Conservation (phyloP, 2,113 vertebrate genomes). For the Acanthochromis polyacanthus region DNA sequence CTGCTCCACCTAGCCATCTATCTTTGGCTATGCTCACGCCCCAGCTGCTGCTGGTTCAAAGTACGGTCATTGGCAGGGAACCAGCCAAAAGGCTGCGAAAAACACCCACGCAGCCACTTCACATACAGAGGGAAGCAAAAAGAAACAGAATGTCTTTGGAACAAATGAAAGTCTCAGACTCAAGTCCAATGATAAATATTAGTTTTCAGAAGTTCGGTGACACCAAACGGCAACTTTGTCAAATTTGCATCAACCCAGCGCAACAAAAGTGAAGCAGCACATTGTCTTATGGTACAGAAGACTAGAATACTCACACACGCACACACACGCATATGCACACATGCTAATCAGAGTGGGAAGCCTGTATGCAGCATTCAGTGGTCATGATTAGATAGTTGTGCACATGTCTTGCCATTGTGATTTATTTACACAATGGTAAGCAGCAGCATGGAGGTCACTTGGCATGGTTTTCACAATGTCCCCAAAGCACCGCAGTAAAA, state of each 20-base stretch:
- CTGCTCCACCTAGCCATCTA: slow-evolving; percentile 69
- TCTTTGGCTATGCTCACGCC: slow-evolving; percentile 80
- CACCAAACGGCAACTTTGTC: neutral
- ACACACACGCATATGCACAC: neutral
- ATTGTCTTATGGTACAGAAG: neutral
- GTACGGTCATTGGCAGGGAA: slow-evolving; percentile 86
- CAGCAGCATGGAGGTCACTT: slow-evolving; percentile 4
- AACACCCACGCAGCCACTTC: slow-evolving; percentile 73
- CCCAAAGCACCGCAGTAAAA: neutral
- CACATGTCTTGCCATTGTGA: slow-evolving; percentile 34
- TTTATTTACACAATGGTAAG: neutral
- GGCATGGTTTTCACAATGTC: neutral
- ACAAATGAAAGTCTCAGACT: slow-evolving; percentile 40
- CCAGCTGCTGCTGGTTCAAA: slow-evolving; percentile 87
- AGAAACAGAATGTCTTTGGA: slow-evolving; percentile 78
- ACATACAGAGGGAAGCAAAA: slow-evolving; percentile 57
- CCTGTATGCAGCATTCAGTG: slow-evolving; percentile 1
- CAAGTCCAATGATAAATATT: slow-evolving; percentile 1
- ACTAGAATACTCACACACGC: neutral
- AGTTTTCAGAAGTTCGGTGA: neutral
- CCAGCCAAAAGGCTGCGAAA: slow-evolving; percentile 73
- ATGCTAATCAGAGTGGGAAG: slow-evolving; percentile 38
- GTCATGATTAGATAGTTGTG: slow-evolving; percentile 31
- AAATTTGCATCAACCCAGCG: neutral
- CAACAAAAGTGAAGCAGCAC: neutral